Base-by-base conservation (phyloP, 2,113 vertebrate genomes). In the Nerophis lumbriciformis region DNA sequence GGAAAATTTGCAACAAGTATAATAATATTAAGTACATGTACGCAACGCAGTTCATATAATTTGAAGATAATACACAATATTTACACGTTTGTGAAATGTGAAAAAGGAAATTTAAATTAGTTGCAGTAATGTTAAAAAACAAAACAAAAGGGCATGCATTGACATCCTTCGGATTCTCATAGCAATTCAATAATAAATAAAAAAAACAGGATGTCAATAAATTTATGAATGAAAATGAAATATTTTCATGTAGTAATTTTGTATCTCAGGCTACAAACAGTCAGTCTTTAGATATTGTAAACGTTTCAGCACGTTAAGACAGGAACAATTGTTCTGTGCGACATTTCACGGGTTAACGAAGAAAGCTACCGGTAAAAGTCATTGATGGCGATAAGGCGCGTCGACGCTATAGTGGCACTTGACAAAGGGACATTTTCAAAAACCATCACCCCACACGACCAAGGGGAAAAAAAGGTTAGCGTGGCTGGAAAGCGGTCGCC, bases 241-340 rank as follows among this genome's bases (percentile, higher is more conserved):
- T 37, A 42, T 47, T 59, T 57, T 15, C 72, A 66, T 71, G 65
- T 81, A 75, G 74, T 66, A 71, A 66, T 82, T 84, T 82, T 87
- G 77, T 82, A 73, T 85, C 82, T 87, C 80, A 86, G 84, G 84
- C 81, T 71, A 79, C 69, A 83, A 85, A 80, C 15, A 11, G 68
- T 77, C 69, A 81, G 73, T 81, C 80, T 74, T 69, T 59, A 71
- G 60, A 61, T 79, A 77, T 58, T 83, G 85, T 88, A 86, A 90
- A 90, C 81, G 8, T 66, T 69, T 67, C 50, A 67, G 65, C 56
- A 73, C 60, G 47, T 66, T 64, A 84, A 77, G 68, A 81, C 61
- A 56, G 49, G 59, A 76, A 60, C 69, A 68, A 61, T 48, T 54
- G 13, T 55, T 66, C 38, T 59, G 38, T 63, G 70, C 56, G 68